Conservation (phyloP, 1,140 invertebrate species). For the Drosophila kohkoa region DNA sequence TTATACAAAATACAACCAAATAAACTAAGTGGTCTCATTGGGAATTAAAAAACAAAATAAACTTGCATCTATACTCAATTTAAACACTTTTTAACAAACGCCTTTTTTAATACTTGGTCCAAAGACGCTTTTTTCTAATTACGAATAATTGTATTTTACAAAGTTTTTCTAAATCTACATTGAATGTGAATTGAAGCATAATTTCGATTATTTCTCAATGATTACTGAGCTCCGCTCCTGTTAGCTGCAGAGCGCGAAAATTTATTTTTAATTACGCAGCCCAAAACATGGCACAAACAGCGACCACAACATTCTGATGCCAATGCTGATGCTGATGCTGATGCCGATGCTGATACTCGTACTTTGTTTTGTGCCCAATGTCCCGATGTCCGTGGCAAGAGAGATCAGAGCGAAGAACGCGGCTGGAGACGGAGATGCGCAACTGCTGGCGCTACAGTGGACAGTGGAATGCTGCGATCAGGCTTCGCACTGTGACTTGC, state of each 20-base stretch:
- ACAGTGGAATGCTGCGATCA: constrained; percentile 59
- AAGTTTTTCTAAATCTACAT: too few species aligned
- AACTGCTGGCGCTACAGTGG: constrained; percentile 53
- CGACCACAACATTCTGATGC: constrained; percentile 73
- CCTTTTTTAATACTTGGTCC: too few species aligned
- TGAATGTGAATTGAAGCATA: too few species aligned
- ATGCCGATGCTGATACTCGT: constrained; percentile 16
- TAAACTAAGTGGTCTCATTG: too few species aligned
- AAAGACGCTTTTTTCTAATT: too few species aligned
- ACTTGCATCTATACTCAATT: too few species aligned
- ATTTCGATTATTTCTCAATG: too few species aligned
- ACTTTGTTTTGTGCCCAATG: constrained; percentile 4
- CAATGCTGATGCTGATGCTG: constrained; percentile 5
- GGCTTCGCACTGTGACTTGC: constrained; percentile 19
- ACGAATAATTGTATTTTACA: too few species aligned
- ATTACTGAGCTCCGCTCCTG: constrained; percentile 50
- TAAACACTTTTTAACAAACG: too few species aligned
- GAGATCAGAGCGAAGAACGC: constrained; percentile 36
- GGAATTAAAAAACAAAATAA: too few species aligned
- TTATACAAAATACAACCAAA: too few species aligned
- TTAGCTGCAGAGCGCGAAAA: constrained; percentile 60
- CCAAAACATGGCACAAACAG: constrained; percentile 80
- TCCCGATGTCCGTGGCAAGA: constrained; percentile 5
- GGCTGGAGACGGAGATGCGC: constrained; percentile 60
- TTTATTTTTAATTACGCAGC: constrained; percentile 82